These are phyloP conservation scores for Choristoneura rosaceana DNA, from an alignment of 2,888 invertebrate genomes.

Conservation along the genomic window DNA sequence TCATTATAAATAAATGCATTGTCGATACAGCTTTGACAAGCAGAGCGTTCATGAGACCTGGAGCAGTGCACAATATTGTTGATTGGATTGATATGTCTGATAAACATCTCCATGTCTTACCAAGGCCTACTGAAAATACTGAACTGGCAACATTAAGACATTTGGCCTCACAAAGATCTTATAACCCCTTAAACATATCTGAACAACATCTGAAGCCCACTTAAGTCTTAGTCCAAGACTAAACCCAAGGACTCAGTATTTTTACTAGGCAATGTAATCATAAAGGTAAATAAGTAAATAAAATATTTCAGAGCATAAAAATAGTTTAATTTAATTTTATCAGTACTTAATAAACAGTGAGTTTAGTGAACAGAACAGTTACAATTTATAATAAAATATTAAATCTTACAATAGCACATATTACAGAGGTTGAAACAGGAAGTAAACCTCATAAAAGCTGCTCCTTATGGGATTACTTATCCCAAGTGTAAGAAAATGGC, in stretches of 20 bases:
- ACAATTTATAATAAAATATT: background rate
- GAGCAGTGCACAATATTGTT: slow-evolving; percentile 53
- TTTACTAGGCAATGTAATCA: background rate
- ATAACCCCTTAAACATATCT: slow-evolving; percentile 68
- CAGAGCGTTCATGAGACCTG: slow-evolving; percentile 61
- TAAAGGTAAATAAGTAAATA: slow-evolving; percentile 1
- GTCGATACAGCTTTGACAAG: slow-evolving; percentile 67
- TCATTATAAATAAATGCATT: slow-evolving; percentile 66
- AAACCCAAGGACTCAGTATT: background rate
- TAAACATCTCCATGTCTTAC: slow-evolving; percentile 52
- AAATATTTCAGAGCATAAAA: slow-evolving; percentile 11
- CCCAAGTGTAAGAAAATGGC: no score
- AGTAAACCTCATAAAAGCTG: no score
- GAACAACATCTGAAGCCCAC: slow-evolving; percentile 58
- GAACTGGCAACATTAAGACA: slow-evolving; percentile 59
- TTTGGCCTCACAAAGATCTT: slow-evolving; percentile 59
- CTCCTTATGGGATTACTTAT: no score
- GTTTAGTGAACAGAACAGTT: background rate
- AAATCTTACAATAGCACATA: background rate
- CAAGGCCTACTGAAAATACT: slow-evolving; percentile 55
- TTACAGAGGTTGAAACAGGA: no score
- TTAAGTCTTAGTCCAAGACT: no score
- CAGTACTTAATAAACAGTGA: background rate
- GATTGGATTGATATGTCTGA: slow-evolving; percentile 57
- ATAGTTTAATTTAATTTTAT: background rate